Percentiles rank a stretch among this genome's conserved stretches.
Conservation (phyloP, 2,888 invertebrate genomes). For the Philopedon plagiatum region DNA sequence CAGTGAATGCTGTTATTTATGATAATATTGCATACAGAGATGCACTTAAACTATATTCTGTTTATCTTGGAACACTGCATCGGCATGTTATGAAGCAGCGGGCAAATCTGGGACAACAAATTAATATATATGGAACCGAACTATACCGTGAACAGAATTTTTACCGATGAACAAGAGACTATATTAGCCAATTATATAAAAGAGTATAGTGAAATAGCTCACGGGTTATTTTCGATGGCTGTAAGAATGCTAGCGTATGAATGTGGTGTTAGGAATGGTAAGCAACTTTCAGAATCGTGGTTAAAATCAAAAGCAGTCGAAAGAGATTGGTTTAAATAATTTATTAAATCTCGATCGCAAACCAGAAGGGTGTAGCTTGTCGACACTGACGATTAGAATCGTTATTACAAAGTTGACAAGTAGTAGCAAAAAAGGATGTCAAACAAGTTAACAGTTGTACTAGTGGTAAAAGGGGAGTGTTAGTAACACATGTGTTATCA, state of each 20-base stretch:
- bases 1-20: no score
- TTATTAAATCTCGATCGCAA: slow-evolving; percentile 46
- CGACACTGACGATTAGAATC: slow-evolving; percentile 50
- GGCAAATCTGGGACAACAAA: no score
- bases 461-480: slow-evolving; percentile 62
- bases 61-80: no score
- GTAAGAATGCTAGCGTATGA: not conserved
- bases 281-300: slow-evolving; percentile 7
- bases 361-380: slow-evolving; percentile 53
- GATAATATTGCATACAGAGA: no score
- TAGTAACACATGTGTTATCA: slow-evolving; percentile 61
- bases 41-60: no score
- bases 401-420: slow-evolving; percentile 39
- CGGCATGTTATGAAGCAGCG: no score
- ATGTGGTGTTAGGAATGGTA: slow-evolving; percentile 18
- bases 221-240: not conserved
- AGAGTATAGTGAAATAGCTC: not conserved
- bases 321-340: slow-evolving; percentile 49
- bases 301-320: slow-evolving; percentile 18
- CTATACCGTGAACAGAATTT: no score
- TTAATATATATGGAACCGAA: no score
- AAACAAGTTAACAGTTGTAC: slow-evolving; percentile 60
- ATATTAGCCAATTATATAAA: not conserved
- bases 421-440: slow-evolving; percentile 53
- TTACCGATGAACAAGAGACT: no score